These are phyloP conservation scores for Rhinolophus sinicus DNA, from an alignment of 2,113 vertebrate species.

Conservation along the genomic window DNA sequence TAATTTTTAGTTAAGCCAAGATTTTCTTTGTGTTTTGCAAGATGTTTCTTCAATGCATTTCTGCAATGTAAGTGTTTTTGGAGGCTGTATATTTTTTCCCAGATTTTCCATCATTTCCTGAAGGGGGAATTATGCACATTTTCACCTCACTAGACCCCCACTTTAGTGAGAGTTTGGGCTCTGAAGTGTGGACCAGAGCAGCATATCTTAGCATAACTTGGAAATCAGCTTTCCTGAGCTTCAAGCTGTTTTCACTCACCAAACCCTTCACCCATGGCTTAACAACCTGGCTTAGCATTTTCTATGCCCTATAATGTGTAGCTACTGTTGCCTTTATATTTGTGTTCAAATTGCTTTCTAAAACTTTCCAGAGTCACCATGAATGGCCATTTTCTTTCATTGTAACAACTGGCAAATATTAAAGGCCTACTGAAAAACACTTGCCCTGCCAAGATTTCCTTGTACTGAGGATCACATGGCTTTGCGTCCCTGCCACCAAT, in stretches of 20 bases:
- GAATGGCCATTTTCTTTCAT: neutral
- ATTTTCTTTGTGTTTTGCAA: slow-evolving; percentile 44
- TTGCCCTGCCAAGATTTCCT: neutral
- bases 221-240: neutral
- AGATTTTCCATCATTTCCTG: neutral
- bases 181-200: neutral
- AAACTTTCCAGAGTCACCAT: neutral
- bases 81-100: neutral
- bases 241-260: neutral
- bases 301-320: neutral
- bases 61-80: neutral
- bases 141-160: neutral
- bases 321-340: neutral
- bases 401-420: neutral
- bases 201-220: neutral
- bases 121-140: neutral
- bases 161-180: neutral
- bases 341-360: neutral
- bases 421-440: neutral
- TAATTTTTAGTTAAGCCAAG: slow-evolving; percentile 38
- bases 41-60: slow-evolving; percentile 34
- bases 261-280: neutral
- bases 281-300: neutral
- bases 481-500: neutral
- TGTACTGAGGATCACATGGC: neutral